Percentiles rank a stretch among this genome's conserved stretches.
Conservation (phyloP, 2,888 invertebrate genomes). For the Isoperla grammatica region DNA sequence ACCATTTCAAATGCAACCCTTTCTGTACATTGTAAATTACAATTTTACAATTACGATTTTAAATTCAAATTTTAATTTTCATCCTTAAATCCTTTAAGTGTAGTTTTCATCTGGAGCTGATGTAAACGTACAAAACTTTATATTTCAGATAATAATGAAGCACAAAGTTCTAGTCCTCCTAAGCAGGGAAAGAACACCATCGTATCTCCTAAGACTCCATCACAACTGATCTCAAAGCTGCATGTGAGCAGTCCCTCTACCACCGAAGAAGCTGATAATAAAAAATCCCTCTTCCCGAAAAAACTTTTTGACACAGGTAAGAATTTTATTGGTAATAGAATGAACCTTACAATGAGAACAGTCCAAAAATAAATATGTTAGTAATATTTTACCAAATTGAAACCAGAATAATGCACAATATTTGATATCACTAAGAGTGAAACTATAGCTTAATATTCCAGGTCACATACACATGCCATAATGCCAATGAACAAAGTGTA, state of each 20-base stretch:
- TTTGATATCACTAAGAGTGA: too few relatives aligned
- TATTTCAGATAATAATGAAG: slow-evolving; percentile 17
- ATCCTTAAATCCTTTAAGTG: too few relatives aligned
- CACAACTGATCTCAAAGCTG: slow-evolving; percentile 19
- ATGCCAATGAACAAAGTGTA: too few relatives aligned
- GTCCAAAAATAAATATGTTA: background rate
- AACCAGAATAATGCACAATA: too few relatives aligned
- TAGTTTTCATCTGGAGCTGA: too few relatives aligned
- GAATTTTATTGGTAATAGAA: background rate
- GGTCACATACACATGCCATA: too few relatives aligned
- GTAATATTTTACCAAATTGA: too few relatives aligned
- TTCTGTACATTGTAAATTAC: too few relatives aligned
- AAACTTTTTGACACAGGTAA: slow-evolving; percentile 23
- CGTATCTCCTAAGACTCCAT: slow-evolving; percentile 18
- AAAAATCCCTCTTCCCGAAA: slow-evolving; percentile 18
- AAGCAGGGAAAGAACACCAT: slow-evolving; percentile 6
- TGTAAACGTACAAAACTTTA: background rate
- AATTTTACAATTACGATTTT: too few relatives aligned
- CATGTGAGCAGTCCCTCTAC: slow-evolving; percentile 13
- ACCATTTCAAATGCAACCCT: too few relatives aligned
- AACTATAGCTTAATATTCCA: too few relatives aligned
- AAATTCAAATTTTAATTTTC: too few relatives aligned
- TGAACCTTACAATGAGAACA: background rate
- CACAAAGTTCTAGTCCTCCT: slow-evolving; percentile 20
- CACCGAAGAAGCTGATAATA: background rate